phyloP scores from a whole-genome alignment of 2,113 vertebrate genomes.

The Pelusios castaneus region DNA sequence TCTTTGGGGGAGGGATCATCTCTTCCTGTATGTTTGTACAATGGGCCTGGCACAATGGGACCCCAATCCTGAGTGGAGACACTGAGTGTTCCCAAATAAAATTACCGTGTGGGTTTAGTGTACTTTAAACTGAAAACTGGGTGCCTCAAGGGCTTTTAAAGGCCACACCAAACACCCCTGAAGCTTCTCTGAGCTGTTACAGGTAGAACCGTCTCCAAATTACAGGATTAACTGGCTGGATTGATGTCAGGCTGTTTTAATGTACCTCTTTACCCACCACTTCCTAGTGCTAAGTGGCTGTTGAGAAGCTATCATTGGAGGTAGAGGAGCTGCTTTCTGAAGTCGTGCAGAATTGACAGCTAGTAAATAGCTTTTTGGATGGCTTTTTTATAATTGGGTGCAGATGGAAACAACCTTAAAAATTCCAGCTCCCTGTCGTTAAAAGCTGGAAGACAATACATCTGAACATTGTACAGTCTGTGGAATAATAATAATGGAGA shows the following conservation, averaged over 20 bases:
- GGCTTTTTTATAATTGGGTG: conserved; percentile 31
- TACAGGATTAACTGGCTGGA: background rate
- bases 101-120: background rate
- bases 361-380: conserved; percentile 50
- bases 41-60: accelerated
- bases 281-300: background rate
- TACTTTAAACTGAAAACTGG: background rate
- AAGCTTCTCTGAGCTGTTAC: accelerated
- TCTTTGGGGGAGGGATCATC: background rate
- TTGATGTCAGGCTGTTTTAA: conserved; percentile 37
- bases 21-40: background rate
- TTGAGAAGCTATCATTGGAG: conserved; percentile 19
- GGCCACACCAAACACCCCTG: background rate
- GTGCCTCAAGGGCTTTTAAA: background rate
- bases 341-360: background rate
- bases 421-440: background rate
- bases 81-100: accelerated
- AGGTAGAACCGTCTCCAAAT: background rate
- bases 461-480: background rate
- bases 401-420: conserved; percentile 37
- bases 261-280: background rate
- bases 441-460: conserved; percentile 35
- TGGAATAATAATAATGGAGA: background rate
- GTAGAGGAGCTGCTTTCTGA: background rate
- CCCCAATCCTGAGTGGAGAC: background rate